phyloP scores from a whole-genome alignment of 2,797 vertebrate species.

The Argyrosomus regius region DNA sequence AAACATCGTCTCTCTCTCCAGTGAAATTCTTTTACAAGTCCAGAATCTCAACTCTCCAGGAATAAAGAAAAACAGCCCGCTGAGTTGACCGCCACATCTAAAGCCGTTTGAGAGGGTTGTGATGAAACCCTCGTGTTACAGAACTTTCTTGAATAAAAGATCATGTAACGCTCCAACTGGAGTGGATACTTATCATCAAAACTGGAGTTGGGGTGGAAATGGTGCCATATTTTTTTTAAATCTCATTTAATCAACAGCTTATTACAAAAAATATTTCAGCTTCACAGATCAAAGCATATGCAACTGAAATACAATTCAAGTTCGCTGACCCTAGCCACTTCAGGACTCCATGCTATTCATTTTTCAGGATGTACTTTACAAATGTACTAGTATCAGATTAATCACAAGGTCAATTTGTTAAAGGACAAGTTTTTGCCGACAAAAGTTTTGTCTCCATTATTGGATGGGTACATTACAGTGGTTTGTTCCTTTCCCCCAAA shows the following conservation, averaged over 20 bases:
- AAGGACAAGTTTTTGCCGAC: not conserved
- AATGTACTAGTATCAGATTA: not conserved
- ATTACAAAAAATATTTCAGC: not conserved
- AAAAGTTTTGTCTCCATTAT: not conserved
- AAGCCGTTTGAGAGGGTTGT: conserved; percentile 9
- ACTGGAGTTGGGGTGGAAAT: not conserved
- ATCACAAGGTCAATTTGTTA: not conserved
- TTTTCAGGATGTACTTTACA: not conserved
- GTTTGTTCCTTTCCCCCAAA: not conserved
- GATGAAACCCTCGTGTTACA: not conserved
- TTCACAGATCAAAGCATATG: not conserved
- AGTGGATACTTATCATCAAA: not conserved
- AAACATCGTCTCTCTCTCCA: not conserved
- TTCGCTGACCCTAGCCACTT: not conserved
- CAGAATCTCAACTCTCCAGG: conserved; percentile 11
- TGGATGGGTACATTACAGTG: not conserved
- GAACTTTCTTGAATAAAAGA: not conserved
- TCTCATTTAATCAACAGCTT: not conserved
- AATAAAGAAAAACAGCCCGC: conserved; percentile 7
- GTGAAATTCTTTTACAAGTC: not conserved
- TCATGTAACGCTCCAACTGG: not conserved
- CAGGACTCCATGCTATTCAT: not conserved
- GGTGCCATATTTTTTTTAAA: not conserved
- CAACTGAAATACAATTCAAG: conserved; percentile 8
- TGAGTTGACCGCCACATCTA: not conserved